A percentile compares a stretch with the other conserved stretches of the same genome.
phyloP scores from a whole-genome alignment of 2,113 vertebrate genomes.

The Chaenogobius annularis region DNA sequence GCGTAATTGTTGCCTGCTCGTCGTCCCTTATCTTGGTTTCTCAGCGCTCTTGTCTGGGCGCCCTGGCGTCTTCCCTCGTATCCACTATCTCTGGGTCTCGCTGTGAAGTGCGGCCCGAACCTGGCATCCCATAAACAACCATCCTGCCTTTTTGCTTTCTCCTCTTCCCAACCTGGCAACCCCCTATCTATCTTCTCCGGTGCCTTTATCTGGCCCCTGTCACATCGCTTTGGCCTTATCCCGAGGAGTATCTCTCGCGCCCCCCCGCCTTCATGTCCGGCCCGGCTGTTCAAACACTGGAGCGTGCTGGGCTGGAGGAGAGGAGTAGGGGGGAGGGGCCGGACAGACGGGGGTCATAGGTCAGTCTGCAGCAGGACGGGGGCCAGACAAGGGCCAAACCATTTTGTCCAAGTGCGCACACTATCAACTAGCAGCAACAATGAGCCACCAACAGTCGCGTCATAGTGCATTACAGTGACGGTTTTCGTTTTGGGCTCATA shows the following conservation, averaged over 20 bases:
- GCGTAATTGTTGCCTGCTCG: slow-evolving; percentile 69
- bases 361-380: slow-evolving; percentile 55
- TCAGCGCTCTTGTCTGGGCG: slow-evolving; percentile 61
- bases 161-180: slow-evolving; percentile 10
- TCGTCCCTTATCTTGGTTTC: slow-evolving; percentile 69
- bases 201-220: slow-evolving; percentile 35
- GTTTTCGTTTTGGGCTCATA: neutral
- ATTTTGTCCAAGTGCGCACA: neutral
- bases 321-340: slow-evolving; percentile 44
- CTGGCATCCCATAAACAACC: slow-evolving; percentile 41
- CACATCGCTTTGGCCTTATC: slow-evolving; percentile 39
- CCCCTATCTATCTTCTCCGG: slow-evolving; percentile 14
- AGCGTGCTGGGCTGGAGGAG: slow-evolving; percentile 58
- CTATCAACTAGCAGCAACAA: neutral
- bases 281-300: slow-evolving; percentile 28
- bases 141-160: slow-evolving; percentile 15
- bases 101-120: slow-evolving; percentile 34
- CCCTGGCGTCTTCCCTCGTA: slow-evolving; percentile 24
- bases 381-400: slow-evolving; percentile 37
- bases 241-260: slow-evolving; percentile 18
- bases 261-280: slow-evolving; percentile 10
- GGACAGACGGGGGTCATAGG: slow-evolving; percentile 60
- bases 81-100: slow-evolving; percentile 41
- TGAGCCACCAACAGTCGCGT: neutral
- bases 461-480: neutral